Percentiles rank a stretch among this genome's conserved stretches.
Evolutionary conservation across 2,113 vertebrate genomes (phyloP).

Genomic region (Mastomys natalensis): DNA sequence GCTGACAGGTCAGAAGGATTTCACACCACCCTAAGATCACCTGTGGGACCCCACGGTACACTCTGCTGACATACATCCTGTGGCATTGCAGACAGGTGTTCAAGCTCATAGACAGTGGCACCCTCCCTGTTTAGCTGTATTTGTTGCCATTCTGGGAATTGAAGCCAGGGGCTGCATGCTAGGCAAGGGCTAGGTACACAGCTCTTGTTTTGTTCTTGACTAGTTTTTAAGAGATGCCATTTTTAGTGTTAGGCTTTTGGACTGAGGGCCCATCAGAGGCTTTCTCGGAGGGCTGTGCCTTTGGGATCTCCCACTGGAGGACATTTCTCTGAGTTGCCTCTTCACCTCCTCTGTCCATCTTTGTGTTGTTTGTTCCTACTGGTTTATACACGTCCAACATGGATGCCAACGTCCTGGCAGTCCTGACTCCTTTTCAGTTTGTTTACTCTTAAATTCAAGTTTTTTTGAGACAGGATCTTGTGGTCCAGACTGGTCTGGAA

Average conservation of each 20-base stretch:
- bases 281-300: background rate
- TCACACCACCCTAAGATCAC: background rate
- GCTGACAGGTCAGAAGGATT: background rate
- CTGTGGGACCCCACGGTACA: background rate
- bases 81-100: background rate
- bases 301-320: rapidly evolving
- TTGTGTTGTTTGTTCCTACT: background rate
- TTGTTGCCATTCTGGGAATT: background rate
- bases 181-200: no score
- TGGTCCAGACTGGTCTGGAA: background rate
- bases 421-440: no score
- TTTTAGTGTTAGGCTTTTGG: rapidly evolving
- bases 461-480: no score
- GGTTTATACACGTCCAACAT: no score
- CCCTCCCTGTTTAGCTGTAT: background rate
- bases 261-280: background rate
- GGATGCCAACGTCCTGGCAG: background rate
- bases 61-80: background rate
- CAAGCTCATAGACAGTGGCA: background rate
- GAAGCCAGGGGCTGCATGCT: background rate
- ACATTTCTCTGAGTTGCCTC: rapidly evolving
- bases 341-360: background rate
- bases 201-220: background rate
- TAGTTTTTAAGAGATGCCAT: background rate
- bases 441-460: background rate